Evolutionary conservation across 1,140 invertebrate species (phyloP).

Genomic region (Eriocheir sinensis): DNA sequence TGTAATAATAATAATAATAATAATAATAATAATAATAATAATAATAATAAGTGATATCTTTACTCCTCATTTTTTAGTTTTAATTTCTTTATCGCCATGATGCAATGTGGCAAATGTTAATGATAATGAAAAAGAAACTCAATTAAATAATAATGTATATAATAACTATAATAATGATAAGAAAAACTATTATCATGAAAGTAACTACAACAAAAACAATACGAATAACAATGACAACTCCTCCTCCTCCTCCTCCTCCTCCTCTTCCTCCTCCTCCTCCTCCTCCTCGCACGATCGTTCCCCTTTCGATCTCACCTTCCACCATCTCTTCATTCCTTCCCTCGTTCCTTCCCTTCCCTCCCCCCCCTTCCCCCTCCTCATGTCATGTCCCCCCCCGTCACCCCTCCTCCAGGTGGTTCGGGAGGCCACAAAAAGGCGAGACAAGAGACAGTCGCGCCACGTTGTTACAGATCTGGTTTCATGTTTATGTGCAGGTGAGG

Average conservation of each 20-base stretch:
- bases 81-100: no score
- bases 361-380: neutral
- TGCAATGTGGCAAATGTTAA: neutral
- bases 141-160: neutral
- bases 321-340: neutral
- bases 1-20: no score
- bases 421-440: constrained; percentile 5
- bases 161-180: neutral
- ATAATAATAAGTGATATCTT: no score
- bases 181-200: no score
- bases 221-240: neutral
- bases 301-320: neutral
- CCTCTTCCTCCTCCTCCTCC: neutral
- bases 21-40: no score
- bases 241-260: constrained; percentile 9
- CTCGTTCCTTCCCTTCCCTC: neutral
- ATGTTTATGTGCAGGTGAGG: constrained; percentile 59
- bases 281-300: no score
- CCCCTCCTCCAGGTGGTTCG: neutral
- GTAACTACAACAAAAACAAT: no score
- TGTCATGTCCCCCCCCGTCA: neutral
- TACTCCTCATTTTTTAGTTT: no score
- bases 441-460: constrained; percentile 26
- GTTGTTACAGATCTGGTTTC: constrained; percentile 64
- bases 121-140: no score